phyloP scores from a whole-genome alignment of 2,113 vertebrate species.

The Dissostichus mawsoni region DNA sequence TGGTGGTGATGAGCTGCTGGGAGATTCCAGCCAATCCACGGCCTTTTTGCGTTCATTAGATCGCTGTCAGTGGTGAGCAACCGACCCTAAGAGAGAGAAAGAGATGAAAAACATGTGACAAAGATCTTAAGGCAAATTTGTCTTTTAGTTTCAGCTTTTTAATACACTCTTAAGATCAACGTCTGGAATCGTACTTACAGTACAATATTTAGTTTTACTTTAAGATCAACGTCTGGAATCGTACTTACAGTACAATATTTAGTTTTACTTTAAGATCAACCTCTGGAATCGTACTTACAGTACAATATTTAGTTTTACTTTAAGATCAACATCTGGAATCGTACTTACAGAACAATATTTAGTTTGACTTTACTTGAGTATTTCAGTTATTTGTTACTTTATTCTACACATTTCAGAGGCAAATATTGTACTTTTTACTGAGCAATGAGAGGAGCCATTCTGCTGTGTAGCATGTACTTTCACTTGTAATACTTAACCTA shows the following conservation, averaged over 20 bases:
- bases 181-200: not conserved
- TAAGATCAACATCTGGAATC: too few relatives aligned
- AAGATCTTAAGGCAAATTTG: conserved; percentile 2
- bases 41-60: conserved; percentile 22
- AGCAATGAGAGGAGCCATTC: not conserved
- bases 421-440: not conserved
- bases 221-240: not conserved
- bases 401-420: not conserved
- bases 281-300: too few relatives aligned
- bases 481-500: not conserved
- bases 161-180: not conserved
- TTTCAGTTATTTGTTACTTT: not conserved
- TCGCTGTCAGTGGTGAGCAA: conserved; percentile 10
- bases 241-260: not conserved
- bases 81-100: not conserved
- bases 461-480: not conserved
- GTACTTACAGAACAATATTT: not conserved
- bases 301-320: too few relatives aligned
- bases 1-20: conserved; percentile 38
- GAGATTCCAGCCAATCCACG: conserved; percentile 41
- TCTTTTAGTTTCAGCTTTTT: not conserved
- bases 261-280: not conserved
- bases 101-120: conserved; percentile 6
- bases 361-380: not conserved
- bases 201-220: not conserved